These are phyloP conservation scores for Sturnus vulgaris DNA, from an alignment of 2,113 vertebrate genomes.

Conservation along the genomic window DNA sequence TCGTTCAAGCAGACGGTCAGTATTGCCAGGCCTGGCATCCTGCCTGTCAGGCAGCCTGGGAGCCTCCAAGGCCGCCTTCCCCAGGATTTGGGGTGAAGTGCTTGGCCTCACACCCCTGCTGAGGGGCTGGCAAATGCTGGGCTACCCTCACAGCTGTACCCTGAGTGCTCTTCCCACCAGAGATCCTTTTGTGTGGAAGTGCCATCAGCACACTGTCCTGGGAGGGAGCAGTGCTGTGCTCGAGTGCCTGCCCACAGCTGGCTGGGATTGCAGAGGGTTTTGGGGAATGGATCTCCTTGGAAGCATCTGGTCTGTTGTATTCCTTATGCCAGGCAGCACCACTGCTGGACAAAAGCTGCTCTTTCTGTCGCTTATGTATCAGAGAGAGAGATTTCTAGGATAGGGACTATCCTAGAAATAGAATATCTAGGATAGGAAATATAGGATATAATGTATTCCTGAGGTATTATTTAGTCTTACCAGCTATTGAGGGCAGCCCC, in stretches of 20 bases:
- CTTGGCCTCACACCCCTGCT: background rate
- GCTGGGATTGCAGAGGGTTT: fast-evolving
- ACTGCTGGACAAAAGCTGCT: background rate
- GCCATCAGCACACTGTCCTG: fast-evolving
- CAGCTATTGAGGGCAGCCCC: background rate
- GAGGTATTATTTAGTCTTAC: background rate
- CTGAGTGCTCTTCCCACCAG: background rate
- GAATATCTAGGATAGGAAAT: no score
- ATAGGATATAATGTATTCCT: background rate
- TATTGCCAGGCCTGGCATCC: background rate
- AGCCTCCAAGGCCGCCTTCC: background rate
- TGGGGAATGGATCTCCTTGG: background rate
- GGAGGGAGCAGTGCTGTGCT: background rate
- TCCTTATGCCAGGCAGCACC: background rate
- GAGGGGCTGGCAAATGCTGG: background rate
- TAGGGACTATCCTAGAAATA: no score
- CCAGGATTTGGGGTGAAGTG: fast-evolving
- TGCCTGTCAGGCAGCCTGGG: background rate
- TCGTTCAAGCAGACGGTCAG: background rate
- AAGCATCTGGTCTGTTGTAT: fast-evolving
- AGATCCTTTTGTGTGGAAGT: background rate
- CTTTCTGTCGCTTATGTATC: background rate
- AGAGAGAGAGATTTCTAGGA: fast-evolving
- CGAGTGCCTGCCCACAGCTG: background rate
- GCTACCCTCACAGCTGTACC: fast-evolving